Evolutionary conservation across 2,113 vertebrate genomes (phyloP).

Genomic region (Sceloporus undulatus): DNA sequence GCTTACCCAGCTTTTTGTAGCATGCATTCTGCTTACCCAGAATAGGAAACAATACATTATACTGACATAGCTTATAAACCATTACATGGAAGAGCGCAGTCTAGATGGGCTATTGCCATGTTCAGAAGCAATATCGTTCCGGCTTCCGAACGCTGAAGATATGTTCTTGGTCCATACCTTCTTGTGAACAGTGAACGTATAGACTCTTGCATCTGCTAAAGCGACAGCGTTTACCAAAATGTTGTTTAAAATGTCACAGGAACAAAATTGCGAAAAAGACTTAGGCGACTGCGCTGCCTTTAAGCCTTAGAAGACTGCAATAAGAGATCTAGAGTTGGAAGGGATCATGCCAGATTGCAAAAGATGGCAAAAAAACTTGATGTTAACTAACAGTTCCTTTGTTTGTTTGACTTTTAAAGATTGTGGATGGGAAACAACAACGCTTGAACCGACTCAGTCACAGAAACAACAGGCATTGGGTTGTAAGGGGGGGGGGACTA

Average conservation of each 20-base stretch:
- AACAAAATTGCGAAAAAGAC: neutral
- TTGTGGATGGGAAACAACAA: conserved; percentile 73
- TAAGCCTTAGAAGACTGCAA: no score
- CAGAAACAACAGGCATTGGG: conserved; percentile 62
- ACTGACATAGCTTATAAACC: neutral
- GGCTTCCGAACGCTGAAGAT: neutral
- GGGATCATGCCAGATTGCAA: no score
- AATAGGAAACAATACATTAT: neutral
- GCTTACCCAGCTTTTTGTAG: neutral
- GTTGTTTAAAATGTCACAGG: neutral
- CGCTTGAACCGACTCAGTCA: conserved; percentile 56
- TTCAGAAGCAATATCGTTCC: neutral
- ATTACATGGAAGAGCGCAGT: neutral
- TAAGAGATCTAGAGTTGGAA: no score
- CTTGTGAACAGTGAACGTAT: neutral
- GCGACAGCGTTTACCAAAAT: no score
- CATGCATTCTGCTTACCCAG: neutral
- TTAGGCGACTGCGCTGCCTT: no score
- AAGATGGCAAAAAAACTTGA: neutral
- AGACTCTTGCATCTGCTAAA: no score
- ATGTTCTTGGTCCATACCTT: neutral
- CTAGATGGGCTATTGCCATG: neutral
- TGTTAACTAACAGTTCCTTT: conserved; percentile 7
- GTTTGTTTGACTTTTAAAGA: conserved; percentile 69
- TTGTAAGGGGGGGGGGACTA: conserved; percentile 58